Evolutionary conservation across 2,113 vertebrate genomes (phyloP).

Genomic region (Cyanoramphus novaezelandiae): DNA sequence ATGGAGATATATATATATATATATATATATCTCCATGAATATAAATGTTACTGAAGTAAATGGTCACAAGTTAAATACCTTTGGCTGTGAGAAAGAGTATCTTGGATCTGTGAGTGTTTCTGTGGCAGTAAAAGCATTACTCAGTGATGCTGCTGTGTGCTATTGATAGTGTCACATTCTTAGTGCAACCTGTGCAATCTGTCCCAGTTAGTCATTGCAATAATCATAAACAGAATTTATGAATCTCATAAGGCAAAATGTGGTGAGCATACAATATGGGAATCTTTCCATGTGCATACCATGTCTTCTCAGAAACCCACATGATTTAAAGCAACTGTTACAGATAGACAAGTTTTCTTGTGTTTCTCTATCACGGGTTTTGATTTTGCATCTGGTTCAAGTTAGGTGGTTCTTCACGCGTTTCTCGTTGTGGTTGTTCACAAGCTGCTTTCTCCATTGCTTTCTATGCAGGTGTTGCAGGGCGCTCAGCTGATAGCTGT

Average conservation of each 20-base stretch:
- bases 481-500: constrained; percentile 95
- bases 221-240: neutral
- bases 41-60: neutral
- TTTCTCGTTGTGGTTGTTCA: neutral
- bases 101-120: neutral
- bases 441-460: neutral
- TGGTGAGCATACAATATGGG: fast-evolving
- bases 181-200: neutral
- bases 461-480: constrained; percentile 84
- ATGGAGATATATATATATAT: neutral
- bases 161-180: neutral
- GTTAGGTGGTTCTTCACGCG: fast-evolving
- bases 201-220: neutral
- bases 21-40: neutral
- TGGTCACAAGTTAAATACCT: neutral
- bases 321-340: neutral
- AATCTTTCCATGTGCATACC: neutral
- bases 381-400: neutral
- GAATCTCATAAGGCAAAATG: neutral
- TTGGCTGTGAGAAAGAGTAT: neutral
- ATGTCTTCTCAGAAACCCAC: neutral
- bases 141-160: neutral
- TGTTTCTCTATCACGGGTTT: neutral
- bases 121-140: neutral
- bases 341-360: neutral